Evolutionary conservation across 2,797 vertebrate species (phyloP), one percentile per base, ranked within the genome.

Genomic region (Cuculus canorus): DNA sequence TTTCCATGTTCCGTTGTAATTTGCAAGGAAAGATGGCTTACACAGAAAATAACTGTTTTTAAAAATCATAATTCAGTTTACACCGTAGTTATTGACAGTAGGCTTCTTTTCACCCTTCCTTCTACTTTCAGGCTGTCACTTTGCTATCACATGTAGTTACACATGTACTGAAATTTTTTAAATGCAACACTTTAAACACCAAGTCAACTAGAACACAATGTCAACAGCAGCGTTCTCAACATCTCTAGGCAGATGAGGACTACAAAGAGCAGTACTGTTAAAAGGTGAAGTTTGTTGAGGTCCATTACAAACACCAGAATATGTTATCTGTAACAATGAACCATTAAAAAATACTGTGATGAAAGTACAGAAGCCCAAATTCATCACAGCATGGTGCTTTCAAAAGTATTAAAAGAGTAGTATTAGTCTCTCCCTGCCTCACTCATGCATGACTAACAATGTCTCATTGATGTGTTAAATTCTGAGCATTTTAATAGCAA

Each of bases 11-110:
- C 28, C 64, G 70, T 48, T 75, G 37, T 41, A 89, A 89, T 70
- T 86, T 83, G 39, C 65, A 72, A 68, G 45, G 11, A 65, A 75
- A 90, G 17, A 37, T 45, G 22, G 18, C 16, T 90, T 85, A 54
- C 23, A 68, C 12, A 77, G 61, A 85, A 96, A 92, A 90, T 37
- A 94, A 47, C 50, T 69, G 41, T 14, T 53, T 88, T 90, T 63
- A 53, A 84, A 93, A 95, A 82, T 47, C 15, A 37, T 80, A 82
- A 81, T 79, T 83, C 70, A 48, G n/a, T 75, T 91, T 91, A 66
- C 27, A 25, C 19, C 53, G 21, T 33, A 75, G 59, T 82, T 72
- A 87, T 57, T 90, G 92, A 80, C 68, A 82, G 41, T 21, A 60
- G 43, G 17, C 3, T 93, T 48, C 72, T 77, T 91, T 70, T 23